A percentile compares a stretch with the other conserved stretches of the same genome.
These are phyloP conservation scores for Zoanthus sociatus DNA, from an alignment of 92 coral and sea anemone genomes.

Conservation along the genomic window DNA sequence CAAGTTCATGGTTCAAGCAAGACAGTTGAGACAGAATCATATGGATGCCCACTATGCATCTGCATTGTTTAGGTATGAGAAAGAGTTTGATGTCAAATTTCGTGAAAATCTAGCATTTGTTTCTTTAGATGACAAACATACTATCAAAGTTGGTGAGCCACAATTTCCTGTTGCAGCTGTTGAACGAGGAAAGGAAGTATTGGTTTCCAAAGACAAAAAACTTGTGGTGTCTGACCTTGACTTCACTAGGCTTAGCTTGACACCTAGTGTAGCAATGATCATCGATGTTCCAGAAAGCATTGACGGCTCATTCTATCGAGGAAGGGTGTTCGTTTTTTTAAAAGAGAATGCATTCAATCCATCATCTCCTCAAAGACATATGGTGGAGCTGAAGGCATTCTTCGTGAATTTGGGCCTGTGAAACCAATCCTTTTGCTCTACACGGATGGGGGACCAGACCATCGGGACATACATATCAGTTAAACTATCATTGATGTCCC, in stretches of 20 bases:
- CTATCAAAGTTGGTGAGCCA: constrained; percentile 56
- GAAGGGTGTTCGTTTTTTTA: constrained; percentile 52
- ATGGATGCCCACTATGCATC: constrained; percentile 65
- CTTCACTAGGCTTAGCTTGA: constrained; percentile 56
- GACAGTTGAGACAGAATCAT: constrained; percentile 55
- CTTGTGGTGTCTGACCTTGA: constrained; percentile 59
- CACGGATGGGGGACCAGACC: constrained; percentile 63
- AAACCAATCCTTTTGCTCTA: constrained; percentile 51
- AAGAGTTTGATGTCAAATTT: neutral
- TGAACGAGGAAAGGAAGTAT: constrained; percentile 52
- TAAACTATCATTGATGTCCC: constrained; percentile 27
- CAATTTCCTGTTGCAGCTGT: constrained; percentile 58
- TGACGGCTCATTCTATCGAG: constrained; percentile 48
- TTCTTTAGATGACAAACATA: constrained; percentile 55
- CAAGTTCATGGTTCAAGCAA: constrained; percentile 59
- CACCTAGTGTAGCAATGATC: constrained; percentile 54
- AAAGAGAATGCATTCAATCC: constrained; percentile 58
- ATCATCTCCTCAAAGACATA: constrained; percentile 53
- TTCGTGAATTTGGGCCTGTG: neutral
- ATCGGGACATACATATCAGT: constrained; percentile 48
- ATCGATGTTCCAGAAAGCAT: constrained; percentile 66
- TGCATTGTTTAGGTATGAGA: constrained; percentile 54
- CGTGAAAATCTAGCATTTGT: constrained; percentile 25
- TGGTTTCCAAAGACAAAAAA: constrained; percentile 51
- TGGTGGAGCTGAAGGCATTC: constrained; percentile 58